These are phyloP conservation scores for Okapia johnstoni DNA, from an alignment of 2,113 vertebrate genomes.

Conservation along the genomic window DNA sequence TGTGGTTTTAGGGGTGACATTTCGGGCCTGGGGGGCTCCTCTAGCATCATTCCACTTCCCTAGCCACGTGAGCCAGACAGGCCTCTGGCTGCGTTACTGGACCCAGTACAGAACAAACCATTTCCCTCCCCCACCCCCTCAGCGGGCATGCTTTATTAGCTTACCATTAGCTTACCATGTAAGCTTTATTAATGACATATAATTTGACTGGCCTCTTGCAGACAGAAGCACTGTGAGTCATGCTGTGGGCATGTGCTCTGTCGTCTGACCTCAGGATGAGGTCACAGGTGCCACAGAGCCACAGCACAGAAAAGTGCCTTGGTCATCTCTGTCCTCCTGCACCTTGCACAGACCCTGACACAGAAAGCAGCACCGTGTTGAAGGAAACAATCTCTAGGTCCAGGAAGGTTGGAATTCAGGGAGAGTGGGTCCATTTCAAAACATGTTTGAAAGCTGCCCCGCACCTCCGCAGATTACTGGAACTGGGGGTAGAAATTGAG, in stretches of 20 bases:
- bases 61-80: neutral
- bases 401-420: neutral
- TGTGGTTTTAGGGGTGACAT: neutral
- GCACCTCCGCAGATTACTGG: neutral
- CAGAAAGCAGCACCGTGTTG: neutral
- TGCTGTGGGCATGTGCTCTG: neutral
- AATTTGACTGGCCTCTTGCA: constrained; percentile 11
- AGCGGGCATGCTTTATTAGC: no score
- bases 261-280: neutral
- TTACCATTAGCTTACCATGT: neutral
- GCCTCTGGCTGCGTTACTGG: neutral
- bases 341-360: neutral
- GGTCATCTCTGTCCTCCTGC: neutral
- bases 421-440: neutral
- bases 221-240: constrained; percentile 26
- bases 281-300: neutral
- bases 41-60: neutral
- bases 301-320: neutral
- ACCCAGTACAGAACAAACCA: neutral
- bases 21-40: neutral
- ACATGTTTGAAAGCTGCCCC: neutral
- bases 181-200: constrained; percentile 35
- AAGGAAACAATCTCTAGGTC: neutral
- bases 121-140: neutral
- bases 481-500: neutral